phyloP scores from a whole-genome alignment of 2,113 vertebrate genomes.

The Oxyura jamaicensis region DNA sequence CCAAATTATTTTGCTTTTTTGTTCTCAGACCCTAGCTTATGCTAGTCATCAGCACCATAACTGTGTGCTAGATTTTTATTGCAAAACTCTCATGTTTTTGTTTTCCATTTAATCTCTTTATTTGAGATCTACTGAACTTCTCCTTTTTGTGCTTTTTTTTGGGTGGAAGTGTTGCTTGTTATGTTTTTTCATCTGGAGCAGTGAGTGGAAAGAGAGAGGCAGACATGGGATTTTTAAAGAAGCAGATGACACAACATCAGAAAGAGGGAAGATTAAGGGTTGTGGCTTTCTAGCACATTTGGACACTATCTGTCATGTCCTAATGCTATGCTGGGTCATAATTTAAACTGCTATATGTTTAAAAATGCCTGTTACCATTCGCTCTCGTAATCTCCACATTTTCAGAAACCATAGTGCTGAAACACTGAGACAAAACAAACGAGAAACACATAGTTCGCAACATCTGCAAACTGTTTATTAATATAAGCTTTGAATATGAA shows the following conservation, averaged over 20 bases:
- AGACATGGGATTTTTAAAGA: neutral
- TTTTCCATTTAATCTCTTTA: neutral
- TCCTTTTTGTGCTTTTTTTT: neutral
- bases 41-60: neutral
- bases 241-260: neutral
- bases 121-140: neutral
- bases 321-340: neutral
- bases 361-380: neutral
- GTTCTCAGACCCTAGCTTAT: neutral
- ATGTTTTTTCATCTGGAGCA: neutral
- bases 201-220: neutral
- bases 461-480: neutral
- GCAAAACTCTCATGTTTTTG: neutral
- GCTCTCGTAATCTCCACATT: neutral
- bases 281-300: neutral
- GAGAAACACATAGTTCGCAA: too few species aligned
- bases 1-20: neutral
- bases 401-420: neutral
- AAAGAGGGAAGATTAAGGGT: neutral
- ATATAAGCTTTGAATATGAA: neutral
- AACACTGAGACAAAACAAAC: too few species aligned
- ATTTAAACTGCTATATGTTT: neutral
- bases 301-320: neutral
- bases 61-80: neutral
- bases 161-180: neutral